phyloP scores from a whole-genome alignment of 2,113 vertebrate genomes.

The Myrmophylax atrothorax region DNA sequence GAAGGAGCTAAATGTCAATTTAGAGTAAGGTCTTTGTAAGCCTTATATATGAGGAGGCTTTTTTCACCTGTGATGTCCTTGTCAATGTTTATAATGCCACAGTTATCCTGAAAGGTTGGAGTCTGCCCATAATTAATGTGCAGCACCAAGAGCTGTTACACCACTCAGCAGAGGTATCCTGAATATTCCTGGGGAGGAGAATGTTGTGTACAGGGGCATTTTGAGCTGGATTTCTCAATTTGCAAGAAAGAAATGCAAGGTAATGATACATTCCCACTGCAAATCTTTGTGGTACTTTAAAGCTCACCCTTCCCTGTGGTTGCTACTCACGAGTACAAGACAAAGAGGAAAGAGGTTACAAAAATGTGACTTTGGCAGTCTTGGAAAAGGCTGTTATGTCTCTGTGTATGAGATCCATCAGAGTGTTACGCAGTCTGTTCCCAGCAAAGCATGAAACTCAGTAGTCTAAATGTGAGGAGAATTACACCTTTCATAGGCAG shows the following conservation, averaged over 20 bases:
- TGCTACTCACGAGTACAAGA: not conserved
- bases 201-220: not conserved
- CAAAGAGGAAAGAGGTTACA: not conserved
- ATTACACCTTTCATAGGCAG: not conserved
- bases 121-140: not conserved
- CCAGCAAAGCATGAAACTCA: not conserved
- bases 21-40: conserved; percentile 8
- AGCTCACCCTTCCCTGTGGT: not conserved
- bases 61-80: not conserved
- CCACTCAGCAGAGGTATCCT: not conserved
- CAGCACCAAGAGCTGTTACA: not conserved
- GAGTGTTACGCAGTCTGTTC: not conserved
- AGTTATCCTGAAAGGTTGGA: not conserved
- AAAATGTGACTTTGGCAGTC: not conserved
- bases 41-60: not conserved
- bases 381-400: not conserved
- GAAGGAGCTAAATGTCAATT: conserved; percentile 16
- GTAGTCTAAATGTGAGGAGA: not conserved
- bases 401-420: not conserved
- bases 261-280: not conserved
- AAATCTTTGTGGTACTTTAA: not conserved
- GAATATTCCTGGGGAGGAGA: not conserved
- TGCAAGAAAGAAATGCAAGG: not conserved
- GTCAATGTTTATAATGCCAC: conserved; percentile 8
- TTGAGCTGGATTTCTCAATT: not conserved